Conservation (phyloP, 2,797 vertebrate genomes). For the Eulemur rubriventer region DNA sequence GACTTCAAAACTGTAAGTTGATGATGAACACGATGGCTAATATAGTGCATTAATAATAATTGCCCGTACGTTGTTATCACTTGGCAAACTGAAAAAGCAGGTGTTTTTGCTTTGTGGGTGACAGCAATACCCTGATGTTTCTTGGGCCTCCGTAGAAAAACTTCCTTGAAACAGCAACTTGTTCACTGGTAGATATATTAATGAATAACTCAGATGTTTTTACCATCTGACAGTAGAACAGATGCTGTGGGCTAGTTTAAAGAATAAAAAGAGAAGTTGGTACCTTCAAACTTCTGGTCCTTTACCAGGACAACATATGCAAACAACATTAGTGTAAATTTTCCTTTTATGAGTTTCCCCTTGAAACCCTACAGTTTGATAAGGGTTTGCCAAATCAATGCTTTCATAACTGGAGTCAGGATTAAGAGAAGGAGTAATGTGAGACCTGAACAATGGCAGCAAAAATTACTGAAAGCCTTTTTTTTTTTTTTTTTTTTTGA, state of each 20-base stretch:
- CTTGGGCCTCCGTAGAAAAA: not conserved
- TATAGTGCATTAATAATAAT: not conserved
- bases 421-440: not conserved
- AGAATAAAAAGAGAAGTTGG: not conserved
- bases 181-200: not conserved
- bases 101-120: not conserved
- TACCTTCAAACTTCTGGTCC: not conserved
- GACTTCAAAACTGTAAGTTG: not conserved
- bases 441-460: not conserved
- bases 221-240: not conserved
- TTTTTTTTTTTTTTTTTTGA: not conserved
- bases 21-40: not conserved
- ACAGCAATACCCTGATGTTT: too few relatives aligned
- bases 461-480: not conserved
- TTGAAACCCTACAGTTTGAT: not conserved
- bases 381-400: not conserved
- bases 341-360: not conserved
- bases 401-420: not conserved
- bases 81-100: not conserved
- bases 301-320: not conserved
- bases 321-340: not conserved
- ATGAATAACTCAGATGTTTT: not conserved
- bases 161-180: not conserved
- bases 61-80: not conserved
- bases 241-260: not conserved